Base-by-base conservation (phyloP, 2,797 vertebrate genomes). In the Acanthornis magna region DNA sequence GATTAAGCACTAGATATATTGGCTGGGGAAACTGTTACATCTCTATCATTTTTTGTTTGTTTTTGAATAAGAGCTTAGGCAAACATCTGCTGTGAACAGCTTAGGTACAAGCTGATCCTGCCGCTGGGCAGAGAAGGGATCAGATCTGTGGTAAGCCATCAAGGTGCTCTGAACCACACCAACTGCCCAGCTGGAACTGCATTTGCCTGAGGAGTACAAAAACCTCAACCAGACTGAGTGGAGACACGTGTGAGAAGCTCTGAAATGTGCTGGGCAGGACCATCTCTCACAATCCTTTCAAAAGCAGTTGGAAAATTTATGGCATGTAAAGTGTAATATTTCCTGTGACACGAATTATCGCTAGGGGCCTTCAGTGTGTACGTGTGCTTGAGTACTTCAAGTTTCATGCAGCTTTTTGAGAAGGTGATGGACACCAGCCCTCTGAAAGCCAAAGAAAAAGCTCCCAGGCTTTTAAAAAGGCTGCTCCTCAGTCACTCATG, bases 61-160 rank as follows among this genome's bases (percentile, higher is more conserved):
- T 95, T 96, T 81, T 90, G 27, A 85, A 30, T 68, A 68, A 78
- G 51, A 90, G 54, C 79, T 91, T 88, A 90, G 89, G 54, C 76
- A 66, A 91, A 91, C 58, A 88, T 91, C 93, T 93, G 66, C 66
- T 91, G 55, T 27, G 62, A 95, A 88, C 25, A n/a, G 66, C 88
- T 93, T 91, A 84, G 79, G 70, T 84, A 60, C 76, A 45, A 75
- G 73, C 61, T 91, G 88, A 90, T 93, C 58, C 58, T 66, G 58
- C 93, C 90, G 8, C 50, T 48, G 66, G 62, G 66, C 47, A 91
- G 70, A 27, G 36, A 62, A 66, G 62, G 66, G 87, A 73, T 93
- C 70, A 17, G 29, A 75, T 50, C 76, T 32, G 25, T 25, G 17
- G 16, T n/a, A 72, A 85, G 40, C 14, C 61, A 26, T 10, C 0